phyloP scores from a whole-genome alignment of 1,140 invertebrate genomes.

The Gryllus bimaculatus region DNA sequence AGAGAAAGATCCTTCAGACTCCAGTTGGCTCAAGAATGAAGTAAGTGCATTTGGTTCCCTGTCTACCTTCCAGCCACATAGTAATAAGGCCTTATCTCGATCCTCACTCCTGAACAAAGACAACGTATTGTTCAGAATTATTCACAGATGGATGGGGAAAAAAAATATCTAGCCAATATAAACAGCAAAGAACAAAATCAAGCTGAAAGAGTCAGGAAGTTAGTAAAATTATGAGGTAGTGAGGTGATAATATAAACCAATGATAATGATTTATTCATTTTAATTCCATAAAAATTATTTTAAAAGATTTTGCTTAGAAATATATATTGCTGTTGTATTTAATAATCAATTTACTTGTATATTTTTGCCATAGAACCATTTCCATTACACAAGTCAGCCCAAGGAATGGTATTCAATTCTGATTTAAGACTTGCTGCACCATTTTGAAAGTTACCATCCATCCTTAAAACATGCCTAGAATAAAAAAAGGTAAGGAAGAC shows the following conservation, averaged over 20 bases:
- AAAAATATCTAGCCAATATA: too few species aligned
- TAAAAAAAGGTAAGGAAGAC: neutral
- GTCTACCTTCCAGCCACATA: constrained; percentile 81
- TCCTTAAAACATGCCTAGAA: neutral
- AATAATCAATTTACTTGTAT: constrained; percentile 9
- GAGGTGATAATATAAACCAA: too few species aligned
- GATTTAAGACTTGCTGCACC: constrained; percentile 8
- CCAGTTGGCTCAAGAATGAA: constrained; percentile 28
- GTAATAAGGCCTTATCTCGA: constrained; percentile 63
- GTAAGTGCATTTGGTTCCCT: constrained; percentile 39
- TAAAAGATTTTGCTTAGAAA: too few species aligned
- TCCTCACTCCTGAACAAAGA: constrained; percentile 54
- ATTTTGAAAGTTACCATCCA: neutral
- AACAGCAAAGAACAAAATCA: too few species aligned
- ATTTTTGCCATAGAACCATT: neutral
- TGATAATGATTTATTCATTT: neutral
- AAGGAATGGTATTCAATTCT: neutral
- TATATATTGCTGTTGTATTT: neutral
- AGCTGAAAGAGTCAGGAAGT: too few species aligned
- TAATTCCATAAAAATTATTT: neutral
- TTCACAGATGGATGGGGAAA: neutral
- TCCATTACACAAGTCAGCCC: constrained; percentile 9
- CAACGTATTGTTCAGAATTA: neutral
- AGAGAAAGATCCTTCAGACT: constrained; percentile 45
- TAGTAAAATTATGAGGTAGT: too few species aligned